Evolutionary conservation across 2,888 invertebrate species (phyloP).

Genomic region (Malthinus seriepunctatus): DNA sequence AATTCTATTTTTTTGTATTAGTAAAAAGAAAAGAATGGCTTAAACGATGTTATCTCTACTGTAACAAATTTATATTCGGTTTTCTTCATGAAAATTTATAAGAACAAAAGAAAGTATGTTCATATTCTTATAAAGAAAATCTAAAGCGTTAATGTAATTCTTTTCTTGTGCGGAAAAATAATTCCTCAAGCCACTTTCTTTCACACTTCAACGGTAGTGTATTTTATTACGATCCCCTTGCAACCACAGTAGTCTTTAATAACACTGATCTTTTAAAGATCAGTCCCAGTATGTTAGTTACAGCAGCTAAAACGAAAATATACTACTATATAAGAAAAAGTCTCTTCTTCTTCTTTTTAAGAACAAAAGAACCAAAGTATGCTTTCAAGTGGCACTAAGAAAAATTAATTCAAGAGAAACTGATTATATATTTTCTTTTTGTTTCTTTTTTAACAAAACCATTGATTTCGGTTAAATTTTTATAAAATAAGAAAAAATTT

Average conservation of each 20-base stretch:
- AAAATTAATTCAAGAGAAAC: slow-evolving; percentile 33
- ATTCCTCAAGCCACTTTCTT: slow-evolving; percentile 26
- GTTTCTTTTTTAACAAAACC: not conserved
- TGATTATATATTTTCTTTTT: slow-evolving; percentile 27
- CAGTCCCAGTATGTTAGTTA: slow-evolving; percentile 31
- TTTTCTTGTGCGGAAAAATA: slow-evolving; percentile 26
- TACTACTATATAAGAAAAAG: slow-evolving; percentile 14
- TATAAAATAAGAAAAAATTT: not conserved
- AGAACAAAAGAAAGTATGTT: slow-evolving; percentile 16
- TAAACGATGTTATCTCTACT: slow-evolving; percentile 19
- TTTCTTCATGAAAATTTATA: slow-evolving; percentile 9
- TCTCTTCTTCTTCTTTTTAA: slow-evolving; percentile 3
- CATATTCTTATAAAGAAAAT: slow-evolving; percentile 21
- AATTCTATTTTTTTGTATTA: too few species aligned
- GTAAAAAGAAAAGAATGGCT: not conserved
- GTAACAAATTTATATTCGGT: slow-evolving; percentile 25
- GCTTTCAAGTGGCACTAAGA: slow-evolving; percentile 24
- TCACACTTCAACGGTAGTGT: slow-evolving; percentile 32
- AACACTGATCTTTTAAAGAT: slow-evolving; percentile 35
- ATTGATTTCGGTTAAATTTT: not conserved
- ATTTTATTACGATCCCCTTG: slow-evolving; percentile 32
- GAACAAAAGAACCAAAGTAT: slow-evolving; percentile 24
- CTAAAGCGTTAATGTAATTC: slow-evolving; percentile 25
- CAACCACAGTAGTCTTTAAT: slow-evolving; percentile 31
- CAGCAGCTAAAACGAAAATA: slow-evolving; percentile 17